A percentile compares a stretch with the other conserved stretches of the same genome.
Conservation (phyloP, 2,888 invertebrate genomes). For the Anthrax anthrax region DNA sequence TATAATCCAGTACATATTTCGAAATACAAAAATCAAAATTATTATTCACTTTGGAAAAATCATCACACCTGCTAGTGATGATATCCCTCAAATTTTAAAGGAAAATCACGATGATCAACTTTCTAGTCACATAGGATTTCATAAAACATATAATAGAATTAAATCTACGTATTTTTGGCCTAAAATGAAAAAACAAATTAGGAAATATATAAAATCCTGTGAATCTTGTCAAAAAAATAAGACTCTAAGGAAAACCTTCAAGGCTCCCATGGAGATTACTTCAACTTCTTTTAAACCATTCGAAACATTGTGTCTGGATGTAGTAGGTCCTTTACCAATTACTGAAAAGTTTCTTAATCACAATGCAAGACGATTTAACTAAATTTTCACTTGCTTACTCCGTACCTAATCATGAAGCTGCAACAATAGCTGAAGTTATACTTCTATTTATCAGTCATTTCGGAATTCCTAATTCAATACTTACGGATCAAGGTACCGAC, state of each 20-base stretch:
- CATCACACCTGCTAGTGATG: background rate
- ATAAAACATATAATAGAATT: background rate
- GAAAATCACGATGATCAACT: conserved; percentile 7
- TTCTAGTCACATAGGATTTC: background rate
- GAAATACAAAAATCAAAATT: conserved; percentile 5
- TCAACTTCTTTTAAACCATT: conserved; percentile 19
- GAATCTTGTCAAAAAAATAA: conserved; percentile 18
- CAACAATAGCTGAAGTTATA: conserved; percentile 17
- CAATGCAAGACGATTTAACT: conserved; percentile 24
- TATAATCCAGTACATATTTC: conserved; percentile 1
- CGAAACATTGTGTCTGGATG: conserved; percentile 18
- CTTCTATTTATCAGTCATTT: conserved; percentile 22
- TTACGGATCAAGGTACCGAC: conserved; percentile 28
- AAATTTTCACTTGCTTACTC: conserved; percentile 22
- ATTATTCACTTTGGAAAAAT: background rate
- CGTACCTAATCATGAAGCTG: conserved; percentile 21
- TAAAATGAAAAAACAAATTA: background rate
- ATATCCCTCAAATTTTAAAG: conserved; percentile 7
- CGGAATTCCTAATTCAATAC: conserved; percentile 17
- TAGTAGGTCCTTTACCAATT: conserved; percentile 19
- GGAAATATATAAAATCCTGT: conserved; percentile 16
- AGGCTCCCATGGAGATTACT: conserved; percentile 21
- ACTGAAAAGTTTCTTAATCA: conserved; percentile 14
- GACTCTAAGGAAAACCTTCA: background rate
- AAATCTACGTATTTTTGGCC: background rate